Percentiles rank a stretch among this genome's conserved stretches.
Conservation (phyloP, 2,888 invertebrate genomes). For the Crioceris asparagi region DNA sequence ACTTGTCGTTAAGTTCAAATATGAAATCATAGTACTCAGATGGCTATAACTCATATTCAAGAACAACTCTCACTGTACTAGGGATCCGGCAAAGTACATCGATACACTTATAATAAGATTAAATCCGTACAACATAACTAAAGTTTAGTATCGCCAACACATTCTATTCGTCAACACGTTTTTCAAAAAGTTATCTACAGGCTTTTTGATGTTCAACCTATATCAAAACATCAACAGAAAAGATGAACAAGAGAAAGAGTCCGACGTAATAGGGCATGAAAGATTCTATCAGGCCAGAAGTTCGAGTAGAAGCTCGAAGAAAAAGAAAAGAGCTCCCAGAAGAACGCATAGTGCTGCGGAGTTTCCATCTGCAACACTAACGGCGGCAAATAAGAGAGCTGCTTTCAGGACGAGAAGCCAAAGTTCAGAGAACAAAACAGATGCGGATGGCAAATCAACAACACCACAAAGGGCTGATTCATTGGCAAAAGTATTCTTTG, state of each 20-base stretch:
- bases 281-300: slow-evolving; percentile 64
- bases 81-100: too few species aligned
- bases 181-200: too few species aligned
- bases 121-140: too few species aligned
- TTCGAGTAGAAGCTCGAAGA: slow-evolving; percentile 34
- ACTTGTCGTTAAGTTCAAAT: too few species aligned
- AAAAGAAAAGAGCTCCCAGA: slow-evolving; percentile 46
- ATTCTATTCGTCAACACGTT: too few species aligned
- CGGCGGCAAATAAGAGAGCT: slow-evolving; percentile 53
- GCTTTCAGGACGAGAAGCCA: slow-evolving; percentile 51
- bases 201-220: slow-evolving; percentile 77
- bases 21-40: too few species aligned
- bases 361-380: slow-evolving; percentile 50
- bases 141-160: too few species aligned
- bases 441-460: slow-evolving; percentile 39
- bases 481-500: slow-evolving; percentile 61
- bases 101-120: too few species aligned
- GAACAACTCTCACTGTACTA: too few species aligned
- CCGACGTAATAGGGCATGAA: slow-evolving; percentile 68
- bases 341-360: slow-evolving; percentile 60
- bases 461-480: slow-evolving; percentile 61
- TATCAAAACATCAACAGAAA: slow-evolving; percentile 58
- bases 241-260: slow-evolving; percentile 41
- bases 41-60: too few species aligned
- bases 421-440: slow-evolving; percentile 51